Conservation (phyloP, 2,113 vertebrate genomes). For the Delphinus delphis region DNA sequence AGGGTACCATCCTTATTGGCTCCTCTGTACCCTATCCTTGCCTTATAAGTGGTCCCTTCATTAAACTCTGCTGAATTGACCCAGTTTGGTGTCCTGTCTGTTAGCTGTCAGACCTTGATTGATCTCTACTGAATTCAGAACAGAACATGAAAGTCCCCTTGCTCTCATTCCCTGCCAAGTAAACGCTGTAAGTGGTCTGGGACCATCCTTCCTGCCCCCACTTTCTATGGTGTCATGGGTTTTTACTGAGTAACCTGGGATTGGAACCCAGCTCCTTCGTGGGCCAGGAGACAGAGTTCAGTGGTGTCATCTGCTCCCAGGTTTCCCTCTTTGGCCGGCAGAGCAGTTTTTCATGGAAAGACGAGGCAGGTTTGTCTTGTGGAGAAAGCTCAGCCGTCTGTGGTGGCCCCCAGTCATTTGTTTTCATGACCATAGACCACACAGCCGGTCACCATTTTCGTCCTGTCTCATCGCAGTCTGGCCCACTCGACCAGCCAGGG, state of each 20-base stretch:
- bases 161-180: not conserved
- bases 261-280: not conserved
- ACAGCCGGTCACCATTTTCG: not conserved
- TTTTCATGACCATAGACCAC: fast-evolving
- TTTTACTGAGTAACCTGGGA: not conserved
- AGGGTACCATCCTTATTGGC: not conserved
- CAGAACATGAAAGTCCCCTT: fast-evolving
- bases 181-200: fast-evolving
- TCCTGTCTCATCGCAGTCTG: not conserved
- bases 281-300: fast-evolving
- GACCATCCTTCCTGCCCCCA: not conserved
- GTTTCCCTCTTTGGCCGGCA: not conserved
- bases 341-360: no score
- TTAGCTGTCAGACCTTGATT: not conserved
- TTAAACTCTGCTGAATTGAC: not conserved
- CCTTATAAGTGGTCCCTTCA: not conserved
- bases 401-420: not conserved
- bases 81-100: not conserved
- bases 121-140: not conserved
- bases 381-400: not conserved
- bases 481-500: not conserved
- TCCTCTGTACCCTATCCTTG: not conserved
- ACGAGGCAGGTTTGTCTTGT: no score
- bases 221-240: not conserved
- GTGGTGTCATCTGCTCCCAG: not conserved